Conservation (phyloP, 2,888 invertebrate genomes). For the Acleris laterana region DNA sequence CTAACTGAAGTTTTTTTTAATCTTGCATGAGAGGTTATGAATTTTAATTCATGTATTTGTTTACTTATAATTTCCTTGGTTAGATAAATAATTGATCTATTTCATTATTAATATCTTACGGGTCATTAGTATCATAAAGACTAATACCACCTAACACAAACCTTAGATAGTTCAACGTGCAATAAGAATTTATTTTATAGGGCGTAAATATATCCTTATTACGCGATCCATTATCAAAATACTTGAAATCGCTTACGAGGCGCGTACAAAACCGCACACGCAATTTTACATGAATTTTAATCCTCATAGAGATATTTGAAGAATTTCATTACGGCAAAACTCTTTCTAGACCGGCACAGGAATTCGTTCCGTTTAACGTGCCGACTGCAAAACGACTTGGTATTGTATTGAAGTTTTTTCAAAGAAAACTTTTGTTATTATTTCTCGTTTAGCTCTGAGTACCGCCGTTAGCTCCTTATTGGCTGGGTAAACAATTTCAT, state of each 20-base stretch:
- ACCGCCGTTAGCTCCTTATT: conserved; percentile 17
- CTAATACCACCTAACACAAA: too few species aligned
- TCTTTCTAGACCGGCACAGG: conserved; percentile 64
- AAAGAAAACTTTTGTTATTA: conserved; percentile 67
- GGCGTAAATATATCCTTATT: conserved; percentile 15
- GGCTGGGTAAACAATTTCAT: conserved; percentile 25
- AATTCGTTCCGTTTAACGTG: conserved; percentile 72
- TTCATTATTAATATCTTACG: too few species aligned
- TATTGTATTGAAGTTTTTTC: conserved; percentile 69
- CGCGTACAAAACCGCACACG: conserved; percentile 48
- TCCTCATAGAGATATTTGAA: conserved; percentile 71
- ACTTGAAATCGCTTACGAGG: conserved; percentile 39
- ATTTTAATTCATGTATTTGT: too few species aligned
- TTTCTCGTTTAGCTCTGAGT: conserved; percentile 50
- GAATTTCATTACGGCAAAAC: conserved; percentile 81
- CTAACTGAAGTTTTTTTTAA: too few species aligned
- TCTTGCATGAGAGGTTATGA: too few species aligned
- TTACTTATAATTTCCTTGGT: too few species aligned
- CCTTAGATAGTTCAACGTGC: too few species aligned
- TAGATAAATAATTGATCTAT: too few species aligned
- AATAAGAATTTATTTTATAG: too few species aligned
- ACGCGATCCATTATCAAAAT: conserved; percentile 43
- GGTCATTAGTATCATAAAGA: too few species aligned
- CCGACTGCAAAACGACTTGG: conserved; percentile 60
- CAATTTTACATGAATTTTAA: conserved; percentile 74